A percentile compares a stretch with the other conserved stretches of the same genome.
Conservation (phyloP, 1,140 invertebrate genomes). For the Acromyrmex charruanus region DNA sequence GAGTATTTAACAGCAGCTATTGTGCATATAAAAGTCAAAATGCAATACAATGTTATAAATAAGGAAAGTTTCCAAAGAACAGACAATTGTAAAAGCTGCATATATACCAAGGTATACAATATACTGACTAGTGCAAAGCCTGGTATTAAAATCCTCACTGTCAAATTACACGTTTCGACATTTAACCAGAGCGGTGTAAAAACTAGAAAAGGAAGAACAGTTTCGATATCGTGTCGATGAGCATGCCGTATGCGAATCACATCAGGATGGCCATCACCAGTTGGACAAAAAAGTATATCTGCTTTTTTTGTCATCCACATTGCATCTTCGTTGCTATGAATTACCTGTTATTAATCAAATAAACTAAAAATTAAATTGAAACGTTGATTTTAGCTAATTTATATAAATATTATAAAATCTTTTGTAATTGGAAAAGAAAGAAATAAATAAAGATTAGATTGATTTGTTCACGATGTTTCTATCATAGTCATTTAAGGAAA, state of each 20-base stretch:
- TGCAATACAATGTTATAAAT: background rate
- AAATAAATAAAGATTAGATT: background rate
- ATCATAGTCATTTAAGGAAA: slow-evolving; percentile 4
- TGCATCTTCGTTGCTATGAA: slow-evolving; percentile 82
- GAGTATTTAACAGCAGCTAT: background rate
- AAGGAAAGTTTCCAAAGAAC: slow-evolving; percentile 37
- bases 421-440: background rate
- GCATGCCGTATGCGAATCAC: slow-evolving; percentile 77
- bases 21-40: slow-evolving; percentile 68
- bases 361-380: slow-evolving; percentile 23
- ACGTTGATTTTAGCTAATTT: background rate
- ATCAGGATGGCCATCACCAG: slow-evolving; percentile 79
- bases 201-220: slow-evolving; percentile 73
- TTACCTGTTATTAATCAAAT: slow-evolving; percentile 71
- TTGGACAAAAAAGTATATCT: slow-evolving; percentile 72
- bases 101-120: slow-evolving; percentile 70
- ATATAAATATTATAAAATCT: background rate
- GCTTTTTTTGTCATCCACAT: slow-evolving; percentile 76
- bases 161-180: slow-evolving; percentile 67
- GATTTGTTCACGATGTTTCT: background rate
- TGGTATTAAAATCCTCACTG: slow-evolving; percentile 67
- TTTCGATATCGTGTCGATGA: slow-evolving; percentile 77
- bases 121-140: slow-evolving; percentile 74
- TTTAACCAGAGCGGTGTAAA: slow-evolving; percentile 78
- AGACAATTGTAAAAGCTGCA: slow-evolving; percentile 66